These are phyloP conservation scores for Cossypha caffra DNA, from an alignment of 2,797 vertebrate species.

Conservation along the genomic window DNA sequence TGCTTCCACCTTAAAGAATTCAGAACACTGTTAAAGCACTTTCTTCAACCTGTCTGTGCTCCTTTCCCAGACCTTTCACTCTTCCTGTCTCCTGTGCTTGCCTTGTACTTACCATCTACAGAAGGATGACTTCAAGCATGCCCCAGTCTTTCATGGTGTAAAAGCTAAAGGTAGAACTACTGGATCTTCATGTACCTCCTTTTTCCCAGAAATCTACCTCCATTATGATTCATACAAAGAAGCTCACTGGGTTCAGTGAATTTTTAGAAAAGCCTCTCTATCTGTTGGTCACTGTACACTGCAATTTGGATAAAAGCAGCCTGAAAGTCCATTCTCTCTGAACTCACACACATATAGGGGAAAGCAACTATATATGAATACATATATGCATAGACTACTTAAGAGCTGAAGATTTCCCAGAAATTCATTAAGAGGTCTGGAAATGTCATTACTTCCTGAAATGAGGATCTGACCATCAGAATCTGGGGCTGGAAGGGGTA, in stretches of 20 bases:
- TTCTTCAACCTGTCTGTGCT: background rate
- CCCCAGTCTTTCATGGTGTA: background rate
- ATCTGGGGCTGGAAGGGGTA: background rate
- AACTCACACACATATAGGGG: background rate
- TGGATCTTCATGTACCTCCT: background rate
- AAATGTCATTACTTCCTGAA: background rate
- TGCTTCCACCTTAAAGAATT: slow-evolving; percentile 73
- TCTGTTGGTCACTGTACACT: background rate
- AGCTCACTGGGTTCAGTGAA: background rate
- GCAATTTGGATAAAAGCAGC: background rate
- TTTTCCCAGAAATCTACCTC: background rate
- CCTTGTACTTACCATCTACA: background rate
- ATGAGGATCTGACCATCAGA: background rate
- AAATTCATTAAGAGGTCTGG: background rate
- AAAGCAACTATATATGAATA: background rate
- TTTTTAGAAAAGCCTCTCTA: background rate
- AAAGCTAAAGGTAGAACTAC: background rate
- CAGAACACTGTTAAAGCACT: background rate
- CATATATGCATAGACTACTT: background rate
- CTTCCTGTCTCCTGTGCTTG: background rate
- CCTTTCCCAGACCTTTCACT: background rate
- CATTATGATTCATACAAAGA: background rate
- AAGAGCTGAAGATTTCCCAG: background rate
- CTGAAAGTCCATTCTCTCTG: background rate
- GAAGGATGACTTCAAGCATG: background rate